Percentiles rank a stretch among this genome's conserved stretches.
These are phyloP conservation scores for Heliconius hortense DNA, from an alignment of 2,888 invertebrate genomes.

Conservation along the genomic window DNA sequence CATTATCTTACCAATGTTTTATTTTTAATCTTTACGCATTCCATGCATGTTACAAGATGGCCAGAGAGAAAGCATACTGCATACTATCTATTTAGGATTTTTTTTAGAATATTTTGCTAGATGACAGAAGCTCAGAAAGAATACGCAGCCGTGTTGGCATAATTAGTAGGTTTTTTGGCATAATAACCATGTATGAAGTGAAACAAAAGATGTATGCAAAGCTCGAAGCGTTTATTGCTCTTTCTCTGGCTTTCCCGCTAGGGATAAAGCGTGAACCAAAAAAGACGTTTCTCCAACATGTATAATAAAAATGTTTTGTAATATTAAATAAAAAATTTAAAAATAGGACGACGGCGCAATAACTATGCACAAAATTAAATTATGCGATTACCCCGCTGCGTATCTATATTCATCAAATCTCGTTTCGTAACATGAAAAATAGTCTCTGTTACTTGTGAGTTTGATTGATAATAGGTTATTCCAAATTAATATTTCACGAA, in stretches of 20 bases:
- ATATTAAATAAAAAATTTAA: background rate
- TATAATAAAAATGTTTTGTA: background rate
- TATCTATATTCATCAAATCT: conserved; percentile 6
- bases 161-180: background rate
- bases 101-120: background rate
- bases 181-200: too few relatives aligned
- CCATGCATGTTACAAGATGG: background rate
- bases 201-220: too few relatives aligned
- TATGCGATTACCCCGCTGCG: conserved; percentile 38
- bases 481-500: conserved; percentile 32
- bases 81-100: background rate
- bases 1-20: conserved; percentile 53
- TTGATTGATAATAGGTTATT: conserved; percentile 38
- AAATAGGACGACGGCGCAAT: background rate
- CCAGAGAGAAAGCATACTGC: background rate
- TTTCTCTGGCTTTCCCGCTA: too few relatives aligned
- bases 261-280: too few relatives aligned
- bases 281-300: background rate
- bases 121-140: background rate
- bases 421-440: conserved; percentile 27
- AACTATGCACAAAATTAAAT: background rate
- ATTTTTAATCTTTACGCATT: conserved; percentile 1
- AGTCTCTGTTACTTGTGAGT: conserved; percentile 20
- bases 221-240: too few relatives aligned
- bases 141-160: background rate